Evolutionary conservation across 2,797 vertebrate genomes (phyloP).

Genomic region (Coregonus ussuriensis): DNA sequence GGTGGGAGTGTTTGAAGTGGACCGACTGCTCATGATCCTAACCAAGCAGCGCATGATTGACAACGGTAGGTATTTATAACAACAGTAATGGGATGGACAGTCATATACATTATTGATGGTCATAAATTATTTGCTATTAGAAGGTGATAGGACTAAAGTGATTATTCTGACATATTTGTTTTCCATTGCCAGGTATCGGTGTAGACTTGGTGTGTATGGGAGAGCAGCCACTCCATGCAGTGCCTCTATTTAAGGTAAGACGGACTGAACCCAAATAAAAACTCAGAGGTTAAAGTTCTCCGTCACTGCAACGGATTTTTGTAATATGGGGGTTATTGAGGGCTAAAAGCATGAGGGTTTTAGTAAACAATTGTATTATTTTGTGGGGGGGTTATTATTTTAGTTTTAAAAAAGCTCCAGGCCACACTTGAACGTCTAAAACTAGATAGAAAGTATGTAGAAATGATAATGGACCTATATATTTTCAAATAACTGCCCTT

Average conservation of each 20-base stretch:
- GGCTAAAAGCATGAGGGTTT: too few relatives aligned
- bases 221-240: constrained; percentile 94
- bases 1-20: constrained; percentile 96
- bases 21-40: constrained; percentile 96
- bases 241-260: constrained; percentile 94
- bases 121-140: not conserved
- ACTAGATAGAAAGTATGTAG: too few relatives aligned
- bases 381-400: too few relatives aligned
- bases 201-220: constrained; percentile 98
- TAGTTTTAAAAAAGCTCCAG: too few relatives aligned
- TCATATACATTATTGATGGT: not conserved
- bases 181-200: constrained; percentile 82
- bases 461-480: too few relatives aligned
- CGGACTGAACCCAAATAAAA: too few relatives aligned
- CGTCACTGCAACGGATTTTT: too few relatives aligned
- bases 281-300: too few relatives aligned
- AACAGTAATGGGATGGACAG: not conserved
- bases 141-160: not conserved
- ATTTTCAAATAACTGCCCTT: too few relatives aligned
- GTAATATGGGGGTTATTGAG: too few relatives aligned
- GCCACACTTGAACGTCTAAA: too few relatives aligned
- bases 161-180: not conserved
- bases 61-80: constrained; percentile 81
- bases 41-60: constrained; percentile 99
- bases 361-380: too few relatives aligned